Percentiles rank a stretch among this genome's conserved stretches.
Evolutionary conservation across 2,113 vertebrate genomes (phyloP).

Genomic region (Fulica atra): DNA sequence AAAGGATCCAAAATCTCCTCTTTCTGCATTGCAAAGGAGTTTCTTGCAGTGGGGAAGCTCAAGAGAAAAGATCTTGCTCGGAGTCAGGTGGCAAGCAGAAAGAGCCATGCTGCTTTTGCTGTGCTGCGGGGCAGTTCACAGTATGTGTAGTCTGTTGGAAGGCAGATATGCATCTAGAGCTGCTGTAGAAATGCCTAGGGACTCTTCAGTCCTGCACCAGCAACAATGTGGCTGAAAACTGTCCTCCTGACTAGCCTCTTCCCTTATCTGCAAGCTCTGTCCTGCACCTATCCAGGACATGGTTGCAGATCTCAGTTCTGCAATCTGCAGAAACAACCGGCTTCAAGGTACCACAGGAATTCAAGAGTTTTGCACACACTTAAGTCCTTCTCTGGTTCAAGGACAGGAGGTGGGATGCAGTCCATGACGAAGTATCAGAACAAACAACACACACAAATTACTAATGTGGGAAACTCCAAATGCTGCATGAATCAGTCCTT

Average conservation of each 20-base stretch:
- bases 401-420: background rate
- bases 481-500: background rate
- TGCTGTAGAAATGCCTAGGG: background rate
- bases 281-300: accelerated
- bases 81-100: background rate
- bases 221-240: background rate
- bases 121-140: accelerated
- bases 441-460: background rate
- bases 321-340: background rate
- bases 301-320: background rate
- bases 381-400: background rate
- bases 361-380: background rate
- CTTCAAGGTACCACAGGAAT: background rate
- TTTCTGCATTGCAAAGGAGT: background rate
- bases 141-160: accelerated
- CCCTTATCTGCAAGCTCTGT: background rate
- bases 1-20: accelerated
- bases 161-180: background rate
- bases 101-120: background rate
- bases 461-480: background rate
- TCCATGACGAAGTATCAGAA: accelerated
- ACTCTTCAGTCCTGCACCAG: background rate
- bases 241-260: background rate
- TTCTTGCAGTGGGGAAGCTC: accelerated
- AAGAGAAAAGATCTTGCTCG: background rate